Base-by-base conservation (phyloP, 2,888 invertebrate genomes). In the Caenorhabditis sinica region DNA sequence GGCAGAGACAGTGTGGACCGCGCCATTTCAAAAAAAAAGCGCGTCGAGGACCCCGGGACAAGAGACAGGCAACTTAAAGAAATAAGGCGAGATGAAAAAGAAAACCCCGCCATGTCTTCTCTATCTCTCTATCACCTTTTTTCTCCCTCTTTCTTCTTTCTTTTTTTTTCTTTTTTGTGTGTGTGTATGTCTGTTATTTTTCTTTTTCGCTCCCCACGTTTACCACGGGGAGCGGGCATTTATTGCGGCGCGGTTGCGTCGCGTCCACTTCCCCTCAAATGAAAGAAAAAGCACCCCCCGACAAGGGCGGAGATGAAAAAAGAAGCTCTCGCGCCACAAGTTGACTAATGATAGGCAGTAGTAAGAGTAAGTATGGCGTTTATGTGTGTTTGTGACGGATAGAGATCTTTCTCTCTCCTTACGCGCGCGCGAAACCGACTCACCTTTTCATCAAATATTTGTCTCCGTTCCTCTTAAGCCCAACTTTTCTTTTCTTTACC, bases 341-440 rank as follows among this genome's bases (percentile, higher is more conserved):
- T 63, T 72, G 40, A 45, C 43, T 72, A 66, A 51, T 72, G 56
- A 80, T 80, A 71, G 72, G 72, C 80, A 71, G 80, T 80, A 72
- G 43, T 72, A 56, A 65, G 53, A 51, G 69, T 61, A 63, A 61
- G 63, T 40, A 58, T 36, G 20, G 63, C 1, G 23, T 61, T 13
- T 36, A 11, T 33, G 36, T 30, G 61, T 23, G 40, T 40, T 17
- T 56, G 40, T 9, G 28, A 28, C 58, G 23, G 43, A 25, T 28
- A 8, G 28, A 56, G 28, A 56, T 13, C 20, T 53, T 13, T 53
- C 53, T 23, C 23, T 15, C 45, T 45, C 15, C 30, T 25, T 28
- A 51, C 40, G 56, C 40, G 66, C 56, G 40, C 65, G 36, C 56
- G 9, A n/a, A 28, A 13, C n/a, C 20, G 17, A 9, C 68, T 40